Conservation (phyloP, 2,888 invertebrate genomes). For the Himalopsyche japonica region DNA sequence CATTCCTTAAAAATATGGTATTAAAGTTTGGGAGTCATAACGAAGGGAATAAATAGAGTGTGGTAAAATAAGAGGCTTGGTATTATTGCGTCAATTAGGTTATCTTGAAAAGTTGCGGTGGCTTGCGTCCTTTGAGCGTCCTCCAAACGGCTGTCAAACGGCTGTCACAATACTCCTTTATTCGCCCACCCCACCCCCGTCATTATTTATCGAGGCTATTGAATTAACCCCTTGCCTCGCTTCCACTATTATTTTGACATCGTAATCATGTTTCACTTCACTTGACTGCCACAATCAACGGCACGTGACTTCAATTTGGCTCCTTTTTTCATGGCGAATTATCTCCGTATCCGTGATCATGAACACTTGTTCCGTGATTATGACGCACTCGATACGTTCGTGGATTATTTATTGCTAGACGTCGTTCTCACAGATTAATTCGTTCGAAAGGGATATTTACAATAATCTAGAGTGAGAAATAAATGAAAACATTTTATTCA, state of each 20-base stretch:
- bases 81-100: conserved; percentile 38
- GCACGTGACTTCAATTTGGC: background rate
- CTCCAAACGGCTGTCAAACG: conserved; percentile 2
- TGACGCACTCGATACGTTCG: background rate
- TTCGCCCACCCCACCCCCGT: background rate
- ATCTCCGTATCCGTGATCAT: background rate
- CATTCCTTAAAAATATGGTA: no score
- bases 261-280: background rate
- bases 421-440: no score
- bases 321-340: background rate
- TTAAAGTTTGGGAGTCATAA: background rate
- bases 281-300: background rate
- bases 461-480: no score
- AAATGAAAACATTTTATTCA: no score
- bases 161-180: background rate
- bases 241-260: background rate
- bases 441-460: no score
- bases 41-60: background rate
- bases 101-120: conserved; percentile 23
- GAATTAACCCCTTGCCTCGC: background rate
- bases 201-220: background rate
- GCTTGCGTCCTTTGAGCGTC: background rate
- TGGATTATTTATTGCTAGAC: no score
- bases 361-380: background rate
- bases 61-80: conserved; percentile 16